phyloP scores from a whole-genome alignment of 2,888 invertebrate genomes.

The Meteorus colon region DNA sequence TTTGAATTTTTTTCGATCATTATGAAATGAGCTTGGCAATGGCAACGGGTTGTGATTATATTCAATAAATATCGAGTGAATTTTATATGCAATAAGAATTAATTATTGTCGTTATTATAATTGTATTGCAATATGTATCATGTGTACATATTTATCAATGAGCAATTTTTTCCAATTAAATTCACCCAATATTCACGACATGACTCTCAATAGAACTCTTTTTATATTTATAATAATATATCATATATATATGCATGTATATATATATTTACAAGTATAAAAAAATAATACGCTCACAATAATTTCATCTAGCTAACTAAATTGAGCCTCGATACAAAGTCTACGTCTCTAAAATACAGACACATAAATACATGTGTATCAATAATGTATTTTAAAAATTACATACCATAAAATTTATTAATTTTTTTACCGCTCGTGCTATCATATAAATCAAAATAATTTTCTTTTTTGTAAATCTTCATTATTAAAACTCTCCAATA shows the following conservation, averaged over 20 bases:
- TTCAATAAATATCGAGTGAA: not conserved
- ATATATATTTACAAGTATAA: constrained; percentile 48
- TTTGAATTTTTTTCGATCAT: not conserved
- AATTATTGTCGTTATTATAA: constrained; percentile 1
- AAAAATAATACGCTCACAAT: constrained; percentile 49
- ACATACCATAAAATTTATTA: constrained; percentile 33
- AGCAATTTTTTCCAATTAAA: constrained; percentile 43
- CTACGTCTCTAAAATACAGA: constrained; percentile 53
- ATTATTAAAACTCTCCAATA: constrained; percentile 18
- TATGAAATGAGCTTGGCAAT: constrained; percentile 1
- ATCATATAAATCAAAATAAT: constrained; percentile 30
- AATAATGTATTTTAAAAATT: constrained; percentile 46
- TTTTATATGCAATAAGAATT: not conserved
- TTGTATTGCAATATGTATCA: not conserved
- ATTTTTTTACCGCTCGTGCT: not conserved
- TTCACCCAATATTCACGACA: constrained; percentile 46
- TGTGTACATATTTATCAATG: constrained; percentile 42
- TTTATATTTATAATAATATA: constrained; percentile 30
- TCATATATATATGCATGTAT: no score
- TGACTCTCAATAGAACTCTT: constrained; percentile 42
- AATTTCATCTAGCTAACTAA: constrained; percentile 63
- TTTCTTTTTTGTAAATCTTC: constrained; percentile 1
- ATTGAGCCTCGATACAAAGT: constrained; percentile 70
- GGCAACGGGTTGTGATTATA: constrained; percentile 3
- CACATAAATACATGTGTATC: constrained; percentile 36